A percentile compares a stretch with the other conserved stretches of the same genome.
phyloP scores from a whole-genome alignment of 2,888 invertebrate genomes.

The Sarcophaga carnaria region DNA sequence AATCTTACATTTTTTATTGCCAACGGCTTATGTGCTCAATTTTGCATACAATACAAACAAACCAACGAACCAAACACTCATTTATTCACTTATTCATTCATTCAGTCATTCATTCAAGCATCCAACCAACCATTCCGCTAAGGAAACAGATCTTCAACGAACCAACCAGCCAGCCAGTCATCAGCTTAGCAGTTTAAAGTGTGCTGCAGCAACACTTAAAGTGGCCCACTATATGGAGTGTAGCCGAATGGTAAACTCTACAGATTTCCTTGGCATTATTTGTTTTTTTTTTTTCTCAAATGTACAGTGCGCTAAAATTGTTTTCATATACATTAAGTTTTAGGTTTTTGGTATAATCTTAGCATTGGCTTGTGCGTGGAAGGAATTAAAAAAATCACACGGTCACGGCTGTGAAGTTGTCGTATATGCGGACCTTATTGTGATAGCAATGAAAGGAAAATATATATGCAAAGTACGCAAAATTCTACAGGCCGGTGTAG shows the following conservation, averaged over 20 bases:
- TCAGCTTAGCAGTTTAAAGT: slow-evolving; percentile 22
- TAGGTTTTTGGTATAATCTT: too few species aligned
- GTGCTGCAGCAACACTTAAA: slow-evolving; percentile 25
- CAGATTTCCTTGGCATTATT: not conserved
- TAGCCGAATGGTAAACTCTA: not conserved
- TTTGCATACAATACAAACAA: slow-evolving; percentile 63
- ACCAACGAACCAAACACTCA: slow-evolving; percentile 33
- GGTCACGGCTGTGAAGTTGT: too few species aligned
- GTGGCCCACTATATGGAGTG: slow-evolving; percentile 18
- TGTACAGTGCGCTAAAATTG: not conserved
- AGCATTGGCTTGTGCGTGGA: too few species aligned
- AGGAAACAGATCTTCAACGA: not conserved
- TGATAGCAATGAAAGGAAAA: too few species aligned
- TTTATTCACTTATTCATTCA: slow-evolving; percentile 12
- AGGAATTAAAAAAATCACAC: too few species aligned
- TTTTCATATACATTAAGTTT: not conserved
- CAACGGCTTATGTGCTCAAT: slow-evolving; percentile 63
- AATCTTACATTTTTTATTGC: slow-evolving; percentile 59
- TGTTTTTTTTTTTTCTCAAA: not conserved
- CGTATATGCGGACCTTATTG: too few species aligned
- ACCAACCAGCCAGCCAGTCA: slow-evolving; percentile 12
- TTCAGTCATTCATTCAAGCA: slow-evolving; percentile 18
- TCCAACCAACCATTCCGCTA: slow-evolving; percentile 2
- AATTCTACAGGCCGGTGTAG: too few species aligned
- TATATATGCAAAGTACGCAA: too few species aligned